Base-by-base conservation (phyloP, 2,113 vertebrate species). In the Leptosomus discolor region DNA sequence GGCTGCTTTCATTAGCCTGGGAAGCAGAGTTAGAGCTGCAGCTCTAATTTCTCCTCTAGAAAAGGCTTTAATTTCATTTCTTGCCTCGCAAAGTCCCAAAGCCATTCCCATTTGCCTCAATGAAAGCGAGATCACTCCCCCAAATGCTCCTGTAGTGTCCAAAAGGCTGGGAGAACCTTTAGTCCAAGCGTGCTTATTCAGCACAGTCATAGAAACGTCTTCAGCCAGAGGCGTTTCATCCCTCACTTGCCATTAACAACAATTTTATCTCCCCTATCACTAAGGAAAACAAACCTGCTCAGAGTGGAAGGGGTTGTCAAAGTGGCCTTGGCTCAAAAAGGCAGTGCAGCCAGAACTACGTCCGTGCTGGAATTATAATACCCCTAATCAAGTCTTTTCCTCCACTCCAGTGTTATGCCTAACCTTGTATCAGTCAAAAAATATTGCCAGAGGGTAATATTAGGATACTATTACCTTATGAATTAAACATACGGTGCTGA, bases 251-350 rank as follows among this genome's bases (percentile, higher is more conserved):
- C 92, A 89, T 65, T 30, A 91, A 89, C 83, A 96, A 94, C 92
- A 94, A 36, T 12, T 89, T 94, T 87, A 96, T 95, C 91, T 97
- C 81, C 50, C 48, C 46, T 93, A 64, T 92, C 95, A 79, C 48
- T 2, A 85, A 81, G 39, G 73, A 71, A 94, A 97, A 94, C 89
- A 97, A 88, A 89, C 39, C 36, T 1, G 0, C 26, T 54, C 29
- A 16, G 58, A 70, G 80, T 60, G 69, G 32, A 89, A 94, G 65
- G 32, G 61, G 27, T 20, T 94, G 80, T 92, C 41, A 63, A 32
- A 85, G 84, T 51, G 64, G 85, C 92, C 94, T 91, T 76, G 86
- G 73, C 88, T 94, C 56, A 41, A 19, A 41, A 57, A 77, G 39
- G 39, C 64, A 78, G 50, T 0, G 0, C 58, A 60, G 79, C 41